Percentiles rank a stretch among this genome's conserved stretches.
Evolutionary conservation across 2,797 vertebrate genomes (phyloP).

Genomic region (Lepilemur septentrionalis): DNA sequence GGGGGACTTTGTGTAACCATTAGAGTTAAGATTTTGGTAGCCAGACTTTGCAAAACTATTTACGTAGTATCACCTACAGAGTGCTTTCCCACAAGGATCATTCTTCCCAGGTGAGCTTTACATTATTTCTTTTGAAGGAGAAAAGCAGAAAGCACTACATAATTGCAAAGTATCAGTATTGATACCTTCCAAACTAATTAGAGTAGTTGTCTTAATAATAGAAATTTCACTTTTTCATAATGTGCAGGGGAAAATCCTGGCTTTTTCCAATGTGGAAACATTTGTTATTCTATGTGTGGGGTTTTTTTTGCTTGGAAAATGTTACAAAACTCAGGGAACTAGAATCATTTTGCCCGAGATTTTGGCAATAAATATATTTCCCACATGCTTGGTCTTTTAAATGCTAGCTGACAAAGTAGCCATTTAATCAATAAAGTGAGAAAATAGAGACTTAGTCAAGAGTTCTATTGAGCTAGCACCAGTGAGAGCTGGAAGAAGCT

Average conservation of each 20-base stretch:
- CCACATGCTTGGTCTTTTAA: background rate
- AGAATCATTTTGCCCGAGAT: background rate
- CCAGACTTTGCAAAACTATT: background rate
- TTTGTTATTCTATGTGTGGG: background rate
- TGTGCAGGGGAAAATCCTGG: background rate
- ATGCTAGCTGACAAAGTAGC: background rate
- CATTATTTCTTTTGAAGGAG: background rate
- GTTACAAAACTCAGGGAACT: background rate
- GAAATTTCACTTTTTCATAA: background rate
- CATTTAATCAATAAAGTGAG: constrained; percentile 40
- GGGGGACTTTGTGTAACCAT: background rate
- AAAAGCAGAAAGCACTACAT: background rate
- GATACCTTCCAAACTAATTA: background rate
- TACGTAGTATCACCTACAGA: background rate
- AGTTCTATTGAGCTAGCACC: background rate
- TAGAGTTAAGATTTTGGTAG: background rate
- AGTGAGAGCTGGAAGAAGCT: background rate
- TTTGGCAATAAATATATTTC: constrained; percentile 7
- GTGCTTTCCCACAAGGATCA: background rate
- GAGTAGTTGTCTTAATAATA: background rate
- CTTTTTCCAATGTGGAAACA: background rate
- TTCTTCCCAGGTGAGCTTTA: background rate
- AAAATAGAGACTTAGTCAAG: constrained; percentile 21
- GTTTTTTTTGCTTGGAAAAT: constrained; percentile 4
- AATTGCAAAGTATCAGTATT: background rate